Conservation (phyloP, 1,140 invertebrate species). For the Cataglyphis hispanica region DNA sequence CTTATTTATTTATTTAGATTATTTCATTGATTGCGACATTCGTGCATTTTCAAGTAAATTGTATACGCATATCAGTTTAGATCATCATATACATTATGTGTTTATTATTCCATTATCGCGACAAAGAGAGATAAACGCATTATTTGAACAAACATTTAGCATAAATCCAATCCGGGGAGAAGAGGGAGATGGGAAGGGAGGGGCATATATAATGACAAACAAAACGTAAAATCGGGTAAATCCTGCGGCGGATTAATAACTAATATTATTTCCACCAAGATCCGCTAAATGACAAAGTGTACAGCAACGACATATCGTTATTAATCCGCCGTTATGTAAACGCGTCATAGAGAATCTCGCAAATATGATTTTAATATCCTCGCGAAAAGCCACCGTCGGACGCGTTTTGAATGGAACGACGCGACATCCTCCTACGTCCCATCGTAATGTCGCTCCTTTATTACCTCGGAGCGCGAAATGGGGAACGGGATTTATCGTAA, state of each 20-base stretch:
- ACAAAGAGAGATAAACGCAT: constrained; percentile 27
- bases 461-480: constrained; percentile 36
- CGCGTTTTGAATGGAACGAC: constrained; percentile 38
- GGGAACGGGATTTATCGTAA: constrained; percentile 52
- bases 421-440: neutral
- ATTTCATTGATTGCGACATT: neutral
- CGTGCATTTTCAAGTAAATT: neutral
- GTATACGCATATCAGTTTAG: neutral
- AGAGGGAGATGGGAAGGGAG: neutral
- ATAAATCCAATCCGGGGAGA: neutral
- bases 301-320: constrained; percentile 47
- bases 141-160: constrained; percentile 48
- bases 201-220: constrained; percentile 5
- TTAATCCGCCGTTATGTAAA: constrained; percentile 53
- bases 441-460: constrained; percentile 53
- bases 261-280: constrained; percentile 43
- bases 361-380: constrained; percentile 63
- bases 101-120: constrained; percentile 24
- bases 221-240: constrained; percentile 21
- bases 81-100: neutral
- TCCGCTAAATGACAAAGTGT: constrained; percentile 46
- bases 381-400: constrained; percentile 31
- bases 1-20: neutral
- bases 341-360: constrained; percentile 29
- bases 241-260: constrained; percentile 35